Percentiles rank a stretch among this genome's conserved stretches.
phyloP scores from a whole-genome alignment of 2,797 vertebrate species.

The Somateria mollissima region DNA sequence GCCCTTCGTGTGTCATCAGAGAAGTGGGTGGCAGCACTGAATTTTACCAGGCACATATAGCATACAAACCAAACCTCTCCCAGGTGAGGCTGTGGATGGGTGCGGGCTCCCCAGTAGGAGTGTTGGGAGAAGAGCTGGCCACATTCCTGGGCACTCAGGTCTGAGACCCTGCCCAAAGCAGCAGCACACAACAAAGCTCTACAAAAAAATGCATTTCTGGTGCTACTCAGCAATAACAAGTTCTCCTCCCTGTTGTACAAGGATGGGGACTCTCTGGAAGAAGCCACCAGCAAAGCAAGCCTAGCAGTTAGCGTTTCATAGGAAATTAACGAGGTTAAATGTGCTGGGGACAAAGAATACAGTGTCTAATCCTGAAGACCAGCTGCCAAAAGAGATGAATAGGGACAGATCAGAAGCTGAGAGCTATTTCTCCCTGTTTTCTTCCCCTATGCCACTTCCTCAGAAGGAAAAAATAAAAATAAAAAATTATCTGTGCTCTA shows the following conservation, averaged over 20 bases:
- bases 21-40: not conserved
- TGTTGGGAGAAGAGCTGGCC: not conserved
- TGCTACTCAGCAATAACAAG: fast-evolving
- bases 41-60: not conserved
- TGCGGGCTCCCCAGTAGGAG: not conserved
- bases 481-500: not conserved
- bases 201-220: not conserved
- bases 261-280: not conserved
- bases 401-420: not conserved
- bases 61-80: not conserved
- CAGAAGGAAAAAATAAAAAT: not conserved
- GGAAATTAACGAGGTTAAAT: not conserved
- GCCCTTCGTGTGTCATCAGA: fast-evolving
- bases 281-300: not conserved
- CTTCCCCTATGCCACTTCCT: not conserved
- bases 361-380: not conserved
- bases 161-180: not conserved
- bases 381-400: not conserved
- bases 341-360: not conserved
- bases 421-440: not conserved
- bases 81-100: not conserved
- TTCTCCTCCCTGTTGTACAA: not conserved
- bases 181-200: not conserved
- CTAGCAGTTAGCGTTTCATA: not conserved
- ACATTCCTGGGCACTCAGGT: fast-evolving